Evolutionary conservation across 1,140 invertebrate genomes (phyloP).

Genomic region (Paralvinella palmiformis): DNA sequence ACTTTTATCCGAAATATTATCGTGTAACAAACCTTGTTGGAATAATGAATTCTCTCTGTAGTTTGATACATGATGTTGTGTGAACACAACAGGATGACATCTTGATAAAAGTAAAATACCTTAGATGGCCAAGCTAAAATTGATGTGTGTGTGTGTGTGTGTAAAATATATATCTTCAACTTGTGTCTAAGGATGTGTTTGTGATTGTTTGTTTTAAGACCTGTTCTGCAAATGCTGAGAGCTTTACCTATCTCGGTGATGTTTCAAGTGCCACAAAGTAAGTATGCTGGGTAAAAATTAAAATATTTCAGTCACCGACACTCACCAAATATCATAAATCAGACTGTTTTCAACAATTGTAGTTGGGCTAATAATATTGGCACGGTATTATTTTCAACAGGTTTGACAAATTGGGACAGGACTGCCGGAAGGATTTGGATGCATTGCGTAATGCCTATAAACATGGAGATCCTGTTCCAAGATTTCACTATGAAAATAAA

Average conservation of each 20-base stretch:
- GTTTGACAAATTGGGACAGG: conserved; percentile 79
- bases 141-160: no score
- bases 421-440: conserved; percentile 83
- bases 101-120: no score
- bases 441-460: conserved; percentile 67
- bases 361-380: background rate
- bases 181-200: background rate
- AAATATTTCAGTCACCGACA: background rate
- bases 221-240: conserved; percentile 78
- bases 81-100: no score
- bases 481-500: conserved; percentile 88
- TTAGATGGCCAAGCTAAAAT: no score
- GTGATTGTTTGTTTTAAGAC: conserved; percentile 55
- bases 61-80: no score
- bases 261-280: conserved; percentile 73
- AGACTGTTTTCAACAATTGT: background rate
- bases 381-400: conserved; percentile 22
- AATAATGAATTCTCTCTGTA: no score
- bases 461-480: conserved; percentile 60
- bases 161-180: background rate
- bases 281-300: conserved; percentile 12
- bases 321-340: background rate
- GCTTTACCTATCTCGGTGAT: conserved; percentile 89
- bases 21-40: no score
- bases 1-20: no score